Evolutionary conservation across 2,113 vertebrate genomes (phyloP).

Genomic region (Psammodynastes pulverulentus): DNA sequence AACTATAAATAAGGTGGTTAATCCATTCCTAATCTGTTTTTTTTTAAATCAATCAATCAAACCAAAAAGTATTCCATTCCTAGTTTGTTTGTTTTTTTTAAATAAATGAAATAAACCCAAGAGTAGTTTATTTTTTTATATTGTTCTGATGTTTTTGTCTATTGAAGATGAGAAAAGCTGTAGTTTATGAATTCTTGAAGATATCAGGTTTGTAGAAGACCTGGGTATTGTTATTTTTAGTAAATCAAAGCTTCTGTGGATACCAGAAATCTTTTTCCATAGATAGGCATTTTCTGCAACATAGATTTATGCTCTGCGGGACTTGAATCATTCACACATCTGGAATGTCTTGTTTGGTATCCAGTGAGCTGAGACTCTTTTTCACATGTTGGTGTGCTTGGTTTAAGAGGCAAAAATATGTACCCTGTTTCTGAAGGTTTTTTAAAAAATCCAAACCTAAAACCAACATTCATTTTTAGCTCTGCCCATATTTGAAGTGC

Average conservation of each 20-base stretch:
- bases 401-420: neutral
- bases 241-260: neutral
- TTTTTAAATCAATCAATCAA: neutral
- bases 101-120: neutral
- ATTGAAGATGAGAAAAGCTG: neutral
- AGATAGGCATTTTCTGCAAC: neutral
- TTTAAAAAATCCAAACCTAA: neutral
- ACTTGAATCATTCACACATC: neutral
- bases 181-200: neutral
- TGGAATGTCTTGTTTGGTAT: neutral
- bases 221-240: neutral
- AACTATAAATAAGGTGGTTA: neutral
- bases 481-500: neutral
- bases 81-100: neutral
- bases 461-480: neutral
- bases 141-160: neutral
- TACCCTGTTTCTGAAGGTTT: neutral
- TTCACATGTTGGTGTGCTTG: neutral
- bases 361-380: neutral
- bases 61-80: neutral
- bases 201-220: neutral
- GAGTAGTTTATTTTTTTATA: neutral
- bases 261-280: neutral
- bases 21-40: neutral
- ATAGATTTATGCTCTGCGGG: neutral